Percentiles rank a stretch among this genome's conserved stretches.
Conservation (phyloP, 2,797 vertebrate species). For the Antrozous pallidus region DNA sequence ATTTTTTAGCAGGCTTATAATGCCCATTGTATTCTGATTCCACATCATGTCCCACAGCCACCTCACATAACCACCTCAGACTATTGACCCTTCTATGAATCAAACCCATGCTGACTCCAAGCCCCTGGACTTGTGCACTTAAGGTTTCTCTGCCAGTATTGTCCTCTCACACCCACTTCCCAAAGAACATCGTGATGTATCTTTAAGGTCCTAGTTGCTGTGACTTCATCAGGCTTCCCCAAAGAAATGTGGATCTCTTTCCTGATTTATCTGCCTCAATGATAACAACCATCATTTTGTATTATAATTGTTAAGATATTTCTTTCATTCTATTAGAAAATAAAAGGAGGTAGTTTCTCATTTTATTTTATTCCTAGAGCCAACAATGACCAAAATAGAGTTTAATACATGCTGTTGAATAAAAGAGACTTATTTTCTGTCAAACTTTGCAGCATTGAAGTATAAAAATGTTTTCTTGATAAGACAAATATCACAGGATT, state of each 20-base stretch:
- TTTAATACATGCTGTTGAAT: background rate
- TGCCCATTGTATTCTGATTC: background rate
- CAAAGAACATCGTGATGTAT: background rate
- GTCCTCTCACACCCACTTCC: background rate
- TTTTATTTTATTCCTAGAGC: background rate
- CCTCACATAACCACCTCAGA: background rate
- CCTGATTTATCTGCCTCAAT: background rate
- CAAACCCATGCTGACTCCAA: background rate
- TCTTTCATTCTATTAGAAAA: background rate
- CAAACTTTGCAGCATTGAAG: background rate
- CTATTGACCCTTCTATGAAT: background rate
- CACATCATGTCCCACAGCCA: background rate
- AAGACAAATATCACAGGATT: background rate
- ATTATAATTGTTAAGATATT: background rate
- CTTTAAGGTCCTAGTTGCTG: background rate
- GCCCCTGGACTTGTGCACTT: background rate
- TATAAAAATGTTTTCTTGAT: background rate
- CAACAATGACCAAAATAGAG: background rate
- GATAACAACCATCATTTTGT: background rate
- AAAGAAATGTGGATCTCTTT: background rate
- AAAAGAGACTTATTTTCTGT: constrained; percentile 26
- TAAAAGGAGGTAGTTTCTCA: background rate
- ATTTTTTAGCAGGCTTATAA: background rate
- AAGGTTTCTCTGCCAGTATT: background rate
- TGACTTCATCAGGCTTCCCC: background rate